Percentiles rank a stretch among this genome's conserved stretches.
Evolutionary conservation across 1,140 invertebrate genomes (phyloP).

Genomic region (Saccostrea glomerata): DNA sequence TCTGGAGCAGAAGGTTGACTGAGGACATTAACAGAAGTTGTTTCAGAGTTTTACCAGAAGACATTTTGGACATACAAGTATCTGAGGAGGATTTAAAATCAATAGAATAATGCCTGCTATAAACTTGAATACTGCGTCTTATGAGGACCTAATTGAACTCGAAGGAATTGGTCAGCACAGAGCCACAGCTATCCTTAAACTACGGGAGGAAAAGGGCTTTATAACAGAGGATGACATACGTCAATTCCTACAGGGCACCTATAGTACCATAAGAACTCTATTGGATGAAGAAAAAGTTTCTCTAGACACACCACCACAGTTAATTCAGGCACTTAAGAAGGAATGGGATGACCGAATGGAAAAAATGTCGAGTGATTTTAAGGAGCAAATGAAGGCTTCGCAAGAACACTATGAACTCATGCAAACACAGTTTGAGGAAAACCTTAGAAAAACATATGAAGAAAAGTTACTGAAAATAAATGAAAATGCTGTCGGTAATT

Average conservation of each 20-base stretch:
- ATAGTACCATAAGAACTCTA: background rate
- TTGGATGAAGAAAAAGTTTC: background rate
- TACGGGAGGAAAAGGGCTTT: constrained; percentile 4
- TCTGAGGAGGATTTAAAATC: background rate
- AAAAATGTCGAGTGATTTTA: background rate
- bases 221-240: background rate
- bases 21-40: background rate
- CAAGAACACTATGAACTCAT: background rate
- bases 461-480: constrained; percentile 1
- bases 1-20: background rate
- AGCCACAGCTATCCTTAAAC: background rate
- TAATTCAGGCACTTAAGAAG: background rate
- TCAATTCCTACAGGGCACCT: background rate
- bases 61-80: background rate
- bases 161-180: background rate
- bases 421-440: background rate
- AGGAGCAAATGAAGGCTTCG: background rate
- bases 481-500: background rate
- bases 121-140: background rate
- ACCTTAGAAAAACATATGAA: background rate
- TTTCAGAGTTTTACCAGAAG: background rate
- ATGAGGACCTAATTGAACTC: background rate
- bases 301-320: background rate
- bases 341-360: background rate
- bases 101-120: background rate